Percentiles rank a stretch among this genome's conserved stretches.
Evolutionary conservation across 2,113 vertebrate species (phyloP).

Genomic region (Galbula dea): DNA sequence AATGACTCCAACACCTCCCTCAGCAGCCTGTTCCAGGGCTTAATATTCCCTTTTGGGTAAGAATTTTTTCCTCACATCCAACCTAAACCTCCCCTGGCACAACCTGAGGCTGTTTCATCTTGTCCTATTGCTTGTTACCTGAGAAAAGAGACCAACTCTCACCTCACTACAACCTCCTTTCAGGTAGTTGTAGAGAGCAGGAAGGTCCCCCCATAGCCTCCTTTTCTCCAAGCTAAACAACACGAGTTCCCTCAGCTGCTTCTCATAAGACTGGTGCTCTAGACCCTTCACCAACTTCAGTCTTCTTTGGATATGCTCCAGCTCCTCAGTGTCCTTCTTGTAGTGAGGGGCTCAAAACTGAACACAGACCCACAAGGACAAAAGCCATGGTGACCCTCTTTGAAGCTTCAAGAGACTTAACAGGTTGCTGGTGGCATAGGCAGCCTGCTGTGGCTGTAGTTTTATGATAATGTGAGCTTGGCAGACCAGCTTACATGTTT

Average conservation of each 20-base stretch:
- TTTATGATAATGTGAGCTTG: fast-evolving
- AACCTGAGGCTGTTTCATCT: not conserved
- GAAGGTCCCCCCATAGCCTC: not conserved
- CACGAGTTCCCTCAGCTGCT: not conserved
- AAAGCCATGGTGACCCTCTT: not conserved
- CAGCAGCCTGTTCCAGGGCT: too few relatives aligned
- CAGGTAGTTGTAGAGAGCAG: not conserved
- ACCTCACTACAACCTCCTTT: not conserved
- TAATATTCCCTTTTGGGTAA: not conserved
- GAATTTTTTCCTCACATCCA: not conserved
- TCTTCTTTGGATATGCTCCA: not conserved
- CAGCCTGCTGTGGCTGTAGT: fast-evolving
- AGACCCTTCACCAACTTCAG: not conserved
- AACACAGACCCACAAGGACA: not conserved
- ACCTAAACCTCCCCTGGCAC: not conserved
- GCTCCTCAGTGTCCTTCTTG: not conserved
- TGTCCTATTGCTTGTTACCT: not conserved
- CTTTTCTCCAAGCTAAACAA: not conserved
- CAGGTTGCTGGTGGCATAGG: fast-evolving
- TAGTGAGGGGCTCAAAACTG: not conserved
- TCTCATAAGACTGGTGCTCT: not conserved
- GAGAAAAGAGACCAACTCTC: not conserved
- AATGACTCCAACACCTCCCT: too few relatives aligned
- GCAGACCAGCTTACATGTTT: not conserved
- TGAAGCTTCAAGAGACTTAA: too few relatives aligned